Evolutionary conservation across 2,113 vertebrate genomes (phyloP), one percentile per base, ranked within the genome.

Genomic region (Psittacula cyanocephala): DNA sequence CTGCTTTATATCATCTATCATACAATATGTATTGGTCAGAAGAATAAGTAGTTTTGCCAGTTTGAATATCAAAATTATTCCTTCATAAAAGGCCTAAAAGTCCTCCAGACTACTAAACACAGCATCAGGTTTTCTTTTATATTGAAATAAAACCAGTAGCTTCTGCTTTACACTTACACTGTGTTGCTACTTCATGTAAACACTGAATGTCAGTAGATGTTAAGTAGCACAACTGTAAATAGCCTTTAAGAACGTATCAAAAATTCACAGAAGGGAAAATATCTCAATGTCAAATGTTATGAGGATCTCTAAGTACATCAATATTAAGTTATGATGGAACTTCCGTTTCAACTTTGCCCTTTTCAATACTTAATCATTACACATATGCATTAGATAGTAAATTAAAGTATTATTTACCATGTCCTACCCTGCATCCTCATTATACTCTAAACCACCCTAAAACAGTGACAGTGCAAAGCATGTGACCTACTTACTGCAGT

Each of bases 401-500:
- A 91, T 19, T n/a, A 28, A 88, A 53, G 17, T 46, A 83, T 65
- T 57, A 29, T 20, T 79, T 86, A 80, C 81, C 49, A n/a, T 62
- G 24, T 87, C 47, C 68, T 90, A 84, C n/a, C 62, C 64, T 69
- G n/a, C 20, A 76, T 77, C 17, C 50, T 80, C 49, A 59, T 82
- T 74, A 77, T 29, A 59, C 39, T 35, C 60, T 79, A 55, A 62
- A 79, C 31, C 24, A 39, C 12, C 31, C 50, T 59, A 59, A 64
- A n/a, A 17, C 3, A 17, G 41, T 35, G 64, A 91, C 41, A 60
- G 17, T 41, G 44, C 17, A 15, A 84, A 88, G 81, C 88, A 84
- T 14, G 20, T 78, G 33, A 37, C 52, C 69, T 95, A 99, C 99
- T 99, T 98, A 99, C 99, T 98, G 95, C 99, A 99, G 97, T 98